phyloP scores from a whole-genome alignment of 2,113 vertebrate species.

The Dicentrarchus labrax region DNA sequence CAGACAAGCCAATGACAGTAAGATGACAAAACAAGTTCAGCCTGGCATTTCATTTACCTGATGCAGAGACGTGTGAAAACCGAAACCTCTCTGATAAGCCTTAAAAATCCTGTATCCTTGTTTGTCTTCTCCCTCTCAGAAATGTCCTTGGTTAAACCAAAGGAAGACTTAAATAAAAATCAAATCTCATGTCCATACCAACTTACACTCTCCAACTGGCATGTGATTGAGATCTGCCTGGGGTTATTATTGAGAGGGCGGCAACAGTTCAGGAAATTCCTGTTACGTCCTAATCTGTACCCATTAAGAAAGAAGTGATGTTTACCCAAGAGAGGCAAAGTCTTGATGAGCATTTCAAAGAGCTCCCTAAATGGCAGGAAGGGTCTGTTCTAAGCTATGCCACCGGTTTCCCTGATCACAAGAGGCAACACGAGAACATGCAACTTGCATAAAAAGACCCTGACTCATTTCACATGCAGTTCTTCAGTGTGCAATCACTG shows the following conservation, averaged over 20 bases:
- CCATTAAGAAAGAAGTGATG: slow-evolving; percentile 58
- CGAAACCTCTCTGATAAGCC: not conserved
- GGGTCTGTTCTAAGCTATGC: slow-evolving; percentile 13
- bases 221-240: not conserved
- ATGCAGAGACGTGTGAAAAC: not conserved
- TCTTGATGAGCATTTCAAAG: slow-evolving; percentile 72
- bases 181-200: not conserved
- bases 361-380: slow-evolving; percentile 74
- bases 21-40: not conserved
- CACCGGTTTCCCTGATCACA: slow-evolving; percentile 17
- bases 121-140: not conserved
- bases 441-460: not conserved
- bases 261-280: slow-evolving; percentile 71
- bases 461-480: not conserved
- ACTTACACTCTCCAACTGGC: slow-evolving; percentile 4
- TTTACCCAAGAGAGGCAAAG: slow-evolving; percentile 60
- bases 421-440: not conserved
- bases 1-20: not conserved
- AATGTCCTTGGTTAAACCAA: not conserved
- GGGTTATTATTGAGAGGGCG: slow-evolving; percentile 50
- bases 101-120: not conserved
- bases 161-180: not conserved
- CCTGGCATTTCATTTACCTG: not conserved
- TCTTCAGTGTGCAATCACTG: not conserved
- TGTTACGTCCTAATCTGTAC: slow-evolving; percentile 61